Conservation (phyloP, 2,113 vertebrate species). For the Chascanopsetta lugubris region DNA sequence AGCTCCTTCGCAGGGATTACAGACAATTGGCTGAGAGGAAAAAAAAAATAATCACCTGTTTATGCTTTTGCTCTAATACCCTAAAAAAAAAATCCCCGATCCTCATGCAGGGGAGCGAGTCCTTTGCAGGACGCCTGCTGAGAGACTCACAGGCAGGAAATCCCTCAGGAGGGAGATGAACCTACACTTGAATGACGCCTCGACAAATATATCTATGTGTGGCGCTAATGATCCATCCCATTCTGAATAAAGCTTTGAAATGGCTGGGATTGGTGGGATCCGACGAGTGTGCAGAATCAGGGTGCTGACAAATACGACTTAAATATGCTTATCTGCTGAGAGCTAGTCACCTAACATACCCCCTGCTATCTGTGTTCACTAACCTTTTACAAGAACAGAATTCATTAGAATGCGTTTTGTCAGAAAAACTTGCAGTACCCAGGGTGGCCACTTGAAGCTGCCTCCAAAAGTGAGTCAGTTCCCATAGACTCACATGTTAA, state of each 20-base stretch:
- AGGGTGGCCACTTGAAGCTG: too few relatives aligned
- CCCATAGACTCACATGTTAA: too few relatives aligned
- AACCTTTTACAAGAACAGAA: conserved; percentile 2
- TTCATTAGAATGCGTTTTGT: background rate
- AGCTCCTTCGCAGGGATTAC: conserved; percentile 69
- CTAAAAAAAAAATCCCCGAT: conserved; percentile 50
- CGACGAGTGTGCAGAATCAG: conserved; percentile 10
- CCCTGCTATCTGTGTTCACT: conserved; percentile 5
- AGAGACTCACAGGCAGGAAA: conserved; percentile 28
- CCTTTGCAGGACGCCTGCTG: conserved; percentile 27
- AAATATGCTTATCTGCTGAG: conserved; percentile 16
- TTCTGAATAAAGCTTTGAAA: conserved; percentile 28
- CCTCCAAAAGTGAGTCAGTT: background rate
- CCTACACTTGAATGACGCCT: conserved; percentile 23
- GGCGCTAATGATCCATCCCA: background rate
- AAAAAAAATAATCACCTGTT: conserved; percentile 69
- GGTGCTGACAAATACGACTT: conserved; percentile 10
- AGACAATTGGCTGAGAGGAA: conserved; percentile 62
- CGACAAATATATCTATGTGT: conserved; percentile 33
- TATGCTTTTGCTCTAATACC: conserved; percentile 59
- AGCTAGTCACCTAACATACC: conserved; percentile 11
- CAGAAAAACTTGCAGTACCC: too few relatives aligned
- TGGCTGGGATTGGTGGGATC: conserved; percentile 33
- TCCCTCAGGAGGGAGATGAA: conserved; percentile 49
- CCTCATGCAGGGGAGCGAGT: conserved; percentile 40